Evolutionary conservation across 2,888 invertebrate species (phyloP).

Genomic region (Noctua fimbriata): DNA sequence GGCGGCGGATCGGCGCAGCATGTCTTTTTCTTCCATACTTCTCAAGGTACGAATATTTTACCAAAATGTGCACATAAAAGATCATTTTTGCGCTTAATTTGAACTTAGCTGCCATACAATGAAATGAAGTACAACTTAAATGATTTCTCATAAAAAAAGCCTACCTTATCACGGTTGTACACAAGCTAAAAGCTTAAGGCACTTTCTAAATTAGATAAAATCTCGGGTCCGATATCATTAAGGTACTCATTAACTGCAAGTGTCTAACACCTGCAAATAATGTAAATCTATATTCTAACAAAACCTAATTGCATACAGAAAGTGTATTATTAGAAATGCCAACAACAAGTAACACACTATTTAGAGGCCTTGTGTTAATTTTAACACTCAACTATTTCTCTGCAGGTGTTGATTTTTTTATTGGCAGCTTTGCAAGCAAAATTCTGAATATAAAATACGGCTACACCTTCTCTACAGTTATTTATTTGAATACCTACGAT

Average conservation of each 20-base stretch:
- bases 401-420: slow-evolving; percentile 17
- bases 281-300: slow-evolving; percentile 5
- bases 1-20: neutral
- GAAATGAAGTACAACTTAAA: neutral
- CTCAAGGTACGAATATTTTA: neutral
- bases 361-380: slow-evolving; percentile 45
- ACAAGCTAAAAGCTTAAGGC: neutral
- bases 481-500: slow-evolving; percentile 2
- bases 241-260: neutral
- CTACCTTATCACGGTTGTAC: neutral
- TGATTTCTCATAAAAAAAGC: neutral
- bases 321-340: slow-evolving; percentile 22
- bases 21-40: too few species aligned
- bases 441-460: neutral
- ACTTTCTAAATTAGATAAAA: neutral
- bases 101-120: neutral
- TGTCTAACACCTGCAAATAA: neutral
- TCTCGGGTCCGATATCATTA: neutral
- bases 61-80: neutral
- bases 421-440: slow-evolving; percentile 29
- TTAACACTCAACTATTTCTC: slow-evolving; percentile 25
- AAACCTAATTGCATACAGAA: slow-evolving; percentile 10
- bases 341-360: slow-evolving; percentile 11
- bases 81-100: neutral
- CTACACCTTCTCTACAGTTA: neutral